A percentile compares a stretch with the other conserved stretches of the same genome.
Evolutionary conservation across 1,140 invertebrate genomes (phyloP).

Genomic region (Panulirus ornatus): DNA sequence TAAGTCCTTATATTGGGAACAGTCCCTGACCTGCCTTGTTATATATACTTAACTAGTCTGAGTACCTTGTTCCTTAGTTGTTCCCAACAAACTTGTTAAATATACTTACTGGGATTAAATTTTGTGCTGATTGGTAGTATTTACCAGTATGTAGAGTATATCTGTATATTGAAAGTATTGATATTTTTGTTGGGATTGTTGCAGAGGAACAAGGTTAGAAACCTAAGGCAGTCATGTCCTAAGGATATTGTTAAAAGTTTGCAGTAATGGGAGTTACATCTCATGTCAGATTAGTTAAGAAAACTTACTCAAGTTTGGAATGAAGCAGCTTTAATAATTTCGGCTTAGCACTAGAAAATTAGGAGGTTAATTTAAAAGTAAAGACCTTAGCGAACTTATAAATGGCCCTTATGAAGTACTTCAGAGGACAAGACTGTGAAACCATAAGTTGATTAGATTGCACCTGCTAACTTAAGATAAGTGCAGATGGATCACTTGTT

Average conservation of each 20-base stretch:
- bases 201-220: constrained; percentile 1
- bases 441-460: neutral
- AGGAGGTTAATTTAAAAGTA: neutral
- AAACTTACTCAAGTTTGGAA: neutral
- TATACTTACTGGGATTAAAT: neutral
- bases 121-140: neutral
- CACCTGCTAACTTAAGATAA: neutral
- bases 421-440: neutral
- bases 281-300: too few species aligned
- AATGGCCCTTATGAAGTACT: neutral
- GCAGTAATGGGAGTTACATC: neutral
- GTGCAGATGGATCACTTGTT: neutral
- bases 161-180: neutral
- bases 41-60: constrained; percentile 1
- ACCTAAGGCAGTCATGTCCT: constrained; percentile 2
- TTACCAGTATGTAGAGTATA: neutral
- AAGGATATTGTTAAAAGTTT: neutral
- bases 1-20: constrained; percentile 24
- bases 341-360: neutral
- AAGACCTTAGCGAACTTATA: neutral
- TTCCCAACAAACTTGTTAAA: neutral
- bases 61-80: neutral
- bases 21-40: neutral
- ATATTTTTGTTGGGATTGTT: neutral
- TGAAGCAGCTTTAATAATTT: neutral